Conservation (phyloP, 2,797 vertebrate genomes). For the Synaphobranchus kaupii region DNA sequence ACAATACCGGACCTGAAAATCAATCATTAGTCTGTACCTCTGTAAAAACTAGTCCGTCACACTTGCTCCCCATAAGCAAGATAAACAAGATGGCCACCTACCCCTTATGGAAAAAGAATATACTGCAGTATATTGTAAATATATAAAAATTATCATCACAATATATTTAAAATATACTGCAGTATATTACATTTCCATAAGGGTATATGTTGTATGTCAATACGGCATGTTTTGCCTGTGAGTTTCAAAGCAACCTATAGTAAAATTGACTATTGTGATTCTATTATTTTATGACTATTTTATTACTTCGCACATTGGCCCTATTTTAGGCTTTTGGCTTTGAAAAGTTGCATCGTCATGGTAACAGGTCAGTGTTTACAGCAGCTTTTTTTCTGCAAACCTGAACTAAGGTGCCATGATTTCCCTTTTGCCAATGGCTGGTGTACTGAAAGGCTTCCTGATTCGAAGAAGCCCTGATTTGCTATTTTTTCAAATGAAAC, state of each 20-base stretch:
- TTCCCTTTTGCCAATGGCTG: neutral
- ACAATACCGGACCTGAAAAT: neutral
- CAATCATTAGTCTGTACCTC: too few species aligned
- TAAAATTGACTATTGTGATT: neutral
- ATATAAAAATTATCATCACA: too few species aligned
- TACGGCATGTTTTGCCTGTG: neutral
- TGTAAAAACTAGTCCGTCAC: neutral
- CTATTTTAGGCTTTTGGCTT: neutral
- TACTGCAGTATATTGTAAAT: too few species aligned
- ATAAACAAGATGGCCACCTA: neutral
- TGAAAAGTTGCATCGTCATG: neutral
- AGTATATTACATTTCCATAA: too few species aligned
- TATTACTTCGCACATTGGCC: neutral
- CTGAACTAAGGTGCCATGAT: neutral
- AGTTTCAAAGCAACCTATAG: neutral
- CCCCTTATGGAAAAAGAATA: too few species aligned
- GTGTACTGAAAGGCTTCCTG: neutral
- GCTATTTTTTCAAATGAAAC: neutral
- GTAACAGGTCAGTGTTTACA: neutral
- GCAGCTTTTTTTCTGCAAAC: neutral
- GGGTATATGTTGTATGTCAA: neutral
- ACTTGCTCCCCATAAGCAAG: neutral
- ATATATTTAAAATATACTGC: too few species aligned
- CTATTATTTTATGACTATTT: neutral
- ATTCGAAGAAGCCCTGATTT: conserved; percentile 10